Percentiles rank a stretch among this genome's conserved stretches.
Evolutionary conservation across 2,113 vertebrate species (phyloP).

Genomic region (Tragelaphus imberbis): DNA sequence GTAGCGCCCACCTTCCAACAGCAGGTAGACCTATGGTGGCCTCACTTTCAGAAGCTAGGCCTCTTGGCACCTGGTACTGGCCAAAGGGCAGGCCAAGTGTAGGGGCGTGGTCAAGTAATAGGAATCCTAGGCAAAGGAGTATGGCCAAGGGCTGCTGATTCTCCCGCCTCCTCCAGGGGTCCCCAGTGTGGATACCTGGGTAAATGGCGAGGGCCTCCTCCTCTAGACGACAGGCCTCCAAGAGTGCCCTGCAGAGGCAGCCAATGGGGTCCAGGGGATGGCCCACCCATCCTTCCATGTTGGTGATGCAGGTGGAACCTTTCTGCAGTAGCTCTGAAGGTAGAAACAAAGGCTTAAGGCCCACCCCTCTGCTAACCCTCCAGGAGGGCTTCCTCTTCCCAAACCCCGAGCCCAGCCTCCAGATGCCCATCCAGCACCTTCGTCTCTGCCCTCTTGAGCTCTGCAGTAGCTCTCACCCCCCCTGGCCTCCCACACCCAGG

Average conservation of each 20-base stretch:
- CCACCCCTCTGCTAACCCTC: background rate
- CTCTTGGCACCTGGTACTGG: background rate
- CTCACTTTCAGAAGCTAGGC: background rate
- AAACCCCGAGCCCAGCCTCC: too few species aligned
- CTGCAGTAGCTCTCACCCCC: background rate
- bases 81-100: background rate
- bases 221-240: constrained; percentile 76
- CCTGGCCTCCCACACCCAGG: background rate
- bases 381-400: background rate
- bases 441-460: background rate
- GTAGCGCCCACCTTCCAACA: background rate
- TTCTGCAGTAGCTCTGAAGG: constrained; percentile 76
- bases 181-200: constrained; percentile 60
- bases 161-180: background rate
- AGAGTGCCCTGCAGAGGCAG: constrained; percentile 77
- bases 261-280: constrained; percentile 81
- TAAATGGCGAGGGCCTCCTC: constrained; percentile 70
- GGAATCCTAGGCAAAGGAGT: background rate
- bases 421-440: background rate
- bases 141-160: background rate
- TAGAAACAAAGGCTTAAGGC: background rate
- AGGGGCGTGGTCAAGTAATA: background rate
- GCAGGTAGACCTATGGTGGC: background rate
- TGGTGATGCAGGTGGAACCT: constrained; percentile 71
- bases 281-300: constrained; percentile 79